phyloP scores from a whole-genome alignment of 64 coral and sea anemone genomes.

The Porites lutea region DNA sequence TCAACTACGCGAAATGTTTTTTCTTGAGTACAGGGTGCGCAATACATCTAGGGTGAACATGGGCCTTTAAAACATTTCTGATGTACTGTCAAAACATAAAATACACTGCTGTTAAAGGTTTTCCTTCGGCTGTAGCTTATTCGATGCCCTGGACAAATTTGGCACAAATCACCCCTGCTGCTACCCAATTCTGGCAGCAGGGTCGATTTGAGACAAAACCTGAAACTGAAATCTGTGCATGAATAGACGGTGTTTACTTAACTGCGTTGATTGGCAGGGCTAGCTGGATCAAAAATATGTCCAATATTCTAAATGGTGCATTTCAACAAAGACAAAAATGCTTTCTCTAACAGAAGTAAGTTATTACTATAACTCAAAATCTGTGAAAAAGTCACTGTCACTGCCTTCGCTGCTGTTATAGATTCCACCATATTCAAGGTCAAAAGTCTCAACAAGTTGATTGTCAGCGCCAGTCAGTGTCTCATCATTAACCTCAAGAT shows the following conservation, averaged over 20 bases:
- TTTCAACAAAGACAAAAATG: background rate
- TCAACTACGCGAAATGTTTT: no score
- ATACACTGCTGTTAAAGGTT: background rate
- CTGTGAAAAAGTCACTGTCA: constrained; percentile 1
- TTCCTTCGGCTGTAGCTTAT: background rate
- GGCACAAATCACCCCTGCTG: background rate
- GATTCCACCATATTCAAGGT: constrained; percentile 43
- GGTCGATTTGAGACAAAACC: background rate
- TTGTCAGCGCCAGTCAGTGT: background rate
- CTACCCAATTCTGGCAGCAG: constrained; percentile 3
- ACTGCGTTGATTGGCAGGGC: constrained; percentile 1
- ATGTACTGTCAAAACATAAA: background rate
- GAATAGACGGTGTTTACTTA: constrained; percentile 11
- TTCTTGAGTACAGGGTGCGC: no score
- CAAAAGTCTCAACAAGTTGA: background rate
- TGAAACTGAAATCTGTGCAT: constrained; percentile 15
- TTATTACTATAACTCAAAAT: background rate
- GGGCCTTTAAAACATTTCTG: background rate
- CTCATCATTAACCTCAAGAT: constrained; percentile 7
- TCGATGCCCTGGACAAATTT: background rate
- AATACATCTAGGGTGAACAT: no score
- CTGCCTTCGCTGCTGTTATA: constrained; percentile 21
- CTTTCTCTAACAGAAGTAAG: background rate
- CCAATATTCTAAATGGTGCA: background rate
- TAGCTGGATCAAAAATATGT: background rate